Evolutionary conservation across 1,140 invertebrate species (phyloP), one percentile per base, ranked within the genome.

Genomic region (Pseudomyrmex concolor): DNA sequence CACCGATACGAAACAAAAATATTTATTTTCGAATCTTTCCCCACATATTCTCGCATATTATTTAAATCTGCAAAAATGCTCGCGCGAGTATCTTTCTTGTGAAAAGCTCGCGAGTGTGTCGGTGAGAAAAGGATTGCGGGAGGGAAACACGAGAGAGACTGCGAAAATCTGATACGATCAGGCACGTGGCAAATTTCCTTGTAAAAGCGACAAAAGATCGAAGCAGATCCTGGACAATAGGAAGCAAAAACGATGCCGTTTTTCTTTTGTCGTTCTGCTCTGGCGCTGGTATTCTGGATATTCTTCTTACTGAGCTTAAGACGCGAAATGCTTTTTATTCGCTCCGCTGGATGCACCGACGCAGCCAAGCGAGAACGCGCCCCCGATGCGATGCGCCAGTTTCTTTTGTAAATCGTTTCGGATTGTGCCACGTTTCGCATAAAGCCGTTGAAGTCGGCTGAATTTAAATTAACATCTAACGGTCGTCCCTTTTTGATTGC

Each of bases 171-270:
- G 71, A 86, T 67, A 73, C 81, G 86, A 87, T 86, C 86, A 86
- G 76, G 85, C 86, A 87, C 73, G 85, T 84, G 81, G 73, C 71
- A 84, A 78, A 87, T 87, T 80, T 86, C 66, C 74, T 85, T 86
- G 78, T 86, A 81, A 76, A 76, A 87, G 85, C 84, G 63, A 87
- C 64, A 60, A 63, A 67, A 51, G 70, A 64, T 81, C 62, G 84
- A 81, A 85, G 63, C 67, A 66, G 48, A 51, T 81, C 19, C 48
- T 19, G 64, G 25, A 81, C 59, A 73, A 68, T 71, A 64, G 55
- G 17, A 68, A 76, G 48, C 57, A 25, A 64, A 60, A 68, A 59
- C 34, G 68, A 13, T 9, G 15, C 43, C 34, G 59, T 34, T n/a
- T 74, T 81, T 43, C 57, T 66, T 70, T 63, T 68, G 22, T 45